phyloP scores from a whole-genome alignment of 2,797 vertebrate genomes.

The Tokudaia muenninki region DNA sequence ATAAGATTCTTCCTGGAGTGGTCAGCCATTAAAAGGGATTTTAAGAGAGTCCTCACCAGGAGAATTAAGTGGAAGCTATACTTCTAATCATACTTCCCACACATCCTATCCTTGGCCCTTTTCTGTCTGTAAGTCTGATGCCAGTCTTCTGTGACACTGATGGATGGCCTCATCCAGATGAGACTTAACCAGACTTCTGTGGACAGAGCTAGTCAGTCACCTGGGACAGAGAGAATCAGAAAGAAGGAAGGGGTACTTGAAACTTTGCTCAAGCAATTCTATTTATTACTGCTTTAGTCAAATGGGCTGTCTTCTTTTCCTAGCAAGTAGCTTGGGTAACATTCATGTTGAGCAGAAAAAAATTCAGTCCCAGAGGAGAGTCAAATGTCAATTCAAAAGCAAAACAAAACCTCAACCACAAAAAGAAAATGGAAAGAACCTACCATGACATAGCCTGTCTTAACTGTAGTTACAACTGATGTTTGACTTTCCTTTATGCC shows the following conservation, averaged over 20 bases:
- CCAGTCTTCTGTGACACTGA: constrained; percentile 59
- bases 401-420: constrained; percentile 13
- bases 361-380: constrained; percentile 4
- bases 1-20: constrained; percentile 62
- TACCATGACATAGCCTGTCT: constrained; percentile 30
- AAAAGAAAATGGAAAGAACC: constrained; percentile 19
- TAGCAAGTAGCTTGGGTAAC: constrained; percentile 64
- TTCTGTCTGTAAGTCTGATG: constrained; percentile 43
- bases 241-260: constrained; percentile 57
- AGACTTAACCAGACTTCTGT: constrained; percentile 35
- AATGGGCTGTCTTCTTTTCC: constrained; percentile 64
- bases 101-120: constrained; percentile 51
- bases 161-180: constrained; percentile 55
- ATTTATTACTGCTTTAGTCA: constrained; percentile 66
- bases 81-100: constrained; percentile 65
- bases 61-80: constrained; percentile 65
- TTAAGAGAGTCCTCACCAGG: constrained; percentile 62
- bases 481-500: background rate
- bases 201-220: constrained; percentile 52
- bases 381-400: constrained; percentile 56
- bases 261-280: constrained; percentile 67
- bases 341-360: constrained; percentile 5
- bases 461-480: constrained; percentile 57
- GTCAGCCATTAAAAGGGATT: constrained; percentile 68
- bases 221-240: background rate